Evolutionary conservation across 2,113 vertebrate genomes (phyloP), one percentile per base, ranked within the genome.

Genomic region (Cheirogaleus medius): DNA sequence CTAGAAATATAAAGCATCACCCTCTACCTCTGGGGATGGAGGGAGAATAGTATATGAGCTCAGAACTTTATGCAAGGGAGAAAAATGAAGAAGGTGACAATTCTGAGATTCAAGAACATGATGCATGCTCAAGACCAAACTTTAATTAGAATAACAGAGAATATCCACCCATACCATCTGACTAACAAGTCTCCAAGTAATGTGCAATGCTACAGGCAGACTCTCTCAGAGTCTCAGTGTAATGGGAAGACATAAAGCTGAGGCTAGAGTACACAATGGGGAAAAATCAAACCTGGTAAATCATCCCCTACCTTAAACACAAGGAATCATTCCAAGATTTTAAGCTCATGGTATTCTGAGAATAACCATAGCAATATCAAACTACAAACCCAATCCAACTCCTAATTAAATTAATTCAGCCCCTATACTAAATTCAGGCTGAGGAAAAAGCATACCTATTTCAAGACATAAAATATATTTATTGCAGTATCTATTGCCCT

Each of bases 391-490:
- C 13, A 87, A 64, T 17, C 23, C 25, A 92, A 60, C n/a, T 63
- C 32, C 27, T 73, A 68, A 27, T 66, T 91, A 85, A 1, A 92
- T 47, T 89, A 94, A 90, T 37, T 25, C 2, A 73, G 37, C 2
- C 39, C 44, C 32, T 90, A 8, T 11, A 90, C 27, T 47, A 77
- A 93, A 54, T 42, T 21, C 34, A 58, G 44, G 29, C 56, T 73
- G 32, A 86, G 96, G 25, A 15, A 69, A 88, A 44, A 71, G 25
- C 29, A 25, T 47, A 5, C 29, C 3, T 63, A 27, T 69, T 92
- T 68, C 42, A 86, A 97, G 6, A 1, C 27, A 90, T 90, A 76
- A 71, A 95, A 25, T 90, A 11, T 44, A 87, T 87, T 92, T 83
- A 71, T 29, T 81, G 13, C 21, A 32, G 6, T 87, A 34, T 94